Conservation (phyloP, 2,888 invertebrate species). For the Drosophila histrio region DNA sequence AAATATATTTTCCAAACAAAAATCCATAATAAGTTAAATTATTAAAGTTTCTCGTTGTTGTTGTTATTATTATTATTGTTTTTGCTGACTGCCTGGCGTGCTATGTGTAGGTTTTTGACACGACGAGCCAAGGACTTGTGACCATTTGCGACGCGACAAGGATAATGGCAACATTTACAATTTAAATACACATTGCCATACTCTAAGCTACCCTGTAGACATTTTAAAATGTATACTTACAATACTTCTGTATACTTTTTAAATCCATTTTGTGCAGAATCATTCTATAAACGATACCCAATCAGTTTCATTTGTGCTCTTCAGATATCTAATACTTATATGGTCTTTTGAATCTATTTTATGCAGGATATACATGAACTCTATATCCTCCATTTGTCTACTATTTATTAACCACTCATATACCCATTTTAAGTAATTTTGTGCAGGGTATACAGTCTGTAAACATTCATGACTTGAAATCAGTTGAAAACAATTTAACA, state of each 20-base stretch:
- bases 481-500: background rate
- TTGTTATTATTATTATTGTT: conserved; percentile 28
- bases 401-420: too few relatives aligned
- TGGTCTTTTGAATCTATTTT: too few relatives aligned
- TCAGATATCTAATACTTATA: too few relatives aligned
- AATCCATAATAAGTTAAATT: conserved; percentile 79
- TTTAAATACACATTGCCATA: background rate
- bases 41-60: conserved; percentile 67
- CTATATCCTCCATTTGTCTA: too few relatives aligned
- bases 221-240: background rate
- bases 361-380: too few relatives aligned
- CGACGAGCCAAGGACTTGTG: conserved; percentile 50
- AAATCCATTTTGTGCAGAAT: too few relatives aligned
- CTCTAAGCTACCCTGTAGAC: conserved; percentile 12
- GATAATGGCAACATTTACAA: conserved; percentile 13
- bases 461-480: too few relatives aligned
- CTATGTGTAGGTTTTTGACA: conserved; percentile 52
- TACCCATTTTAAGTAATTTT: too few relatives aligned
- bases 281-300: too few relatives aligned
- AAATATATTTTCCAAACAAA: conserved; percentile 55
- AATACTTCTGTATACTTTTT: background rate
- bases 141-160: conserved; percentile 9
- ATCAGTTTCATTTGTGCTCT: too few relatives aligned
- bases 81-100: conserved; percentile 34
- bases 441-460: too few relatives aligned